Evolutionary conservation across 1,140 invertebrate species (phyloP).

Genomic region (Sweltsa coloradensis): DNA sequence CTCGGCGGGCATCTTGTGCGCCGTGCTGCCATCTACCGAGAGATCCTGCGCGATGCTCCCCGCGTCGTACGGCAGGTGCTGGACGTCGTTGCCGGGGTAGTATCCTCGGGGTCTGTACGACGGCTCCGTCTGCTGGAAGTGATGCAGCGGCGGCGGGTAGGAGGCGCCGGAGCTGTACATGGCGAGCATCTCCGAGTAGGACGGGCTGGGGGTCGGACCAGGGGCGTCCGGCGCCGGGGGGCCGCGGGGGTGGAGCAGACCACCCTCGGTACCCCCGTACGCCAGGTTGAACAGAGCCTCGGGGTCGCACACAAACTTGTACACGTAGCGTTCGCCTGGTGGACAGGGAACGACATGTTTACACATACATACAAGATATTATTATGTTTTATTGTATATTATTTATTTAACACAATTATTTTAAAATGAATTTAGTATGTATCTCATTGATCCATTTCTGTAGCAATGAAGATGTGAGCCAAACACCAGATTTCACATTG

Average conservation of each 20-base stretch:
- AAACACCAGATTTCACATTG: too few relatives aligned
- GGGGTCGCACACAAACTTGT: constrained; percentile 91
- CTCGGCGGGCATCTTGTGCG: not conserved
- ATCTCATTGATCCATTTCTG: too few relatives aligned
- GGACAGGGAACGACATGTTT: too few relatives aligned
- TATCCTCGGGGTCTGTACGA: too few relatives aligned
- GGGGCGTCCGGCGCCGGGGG: not conserved
- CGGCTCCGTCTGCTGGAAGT: constrained; percentile 10
- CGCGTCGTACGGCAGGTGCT: too few relatives aligned
- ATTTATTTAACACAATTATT: too few relatives aligned
- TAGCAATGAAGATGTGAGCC: too few relatives aligned
- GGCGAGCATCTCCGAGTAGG: too few relatives aligned
- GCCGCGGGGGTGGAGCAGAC: not conserved
- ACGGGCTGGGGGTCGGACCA: not conserved
- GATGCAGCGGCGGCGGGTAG: not conserved
- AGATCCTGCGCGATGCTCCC: not conserved
- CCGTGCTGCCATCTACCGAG: constrained; percentile 8
- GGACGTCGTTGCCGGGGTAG: too few relatives aligned
- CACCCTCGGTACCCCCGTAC: constrained; percentile 20
- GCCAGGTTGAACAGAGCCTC: constrained; percentile 80
- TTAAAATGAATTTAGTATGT: too few relatives aligned
- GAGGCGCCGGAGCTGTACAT: not conserved
- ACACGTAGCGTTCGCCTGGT: constrained; percentile 84
- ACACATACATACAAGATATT: too few relatives aligned
- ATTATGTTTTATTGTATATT: too few relatives aligned